These are phyloP conservation scores for Heliocidaris tuberculata DNA, from an alignment of 35 echinoderm and acorn worm species.

Conservation along the genomic window DNA sequence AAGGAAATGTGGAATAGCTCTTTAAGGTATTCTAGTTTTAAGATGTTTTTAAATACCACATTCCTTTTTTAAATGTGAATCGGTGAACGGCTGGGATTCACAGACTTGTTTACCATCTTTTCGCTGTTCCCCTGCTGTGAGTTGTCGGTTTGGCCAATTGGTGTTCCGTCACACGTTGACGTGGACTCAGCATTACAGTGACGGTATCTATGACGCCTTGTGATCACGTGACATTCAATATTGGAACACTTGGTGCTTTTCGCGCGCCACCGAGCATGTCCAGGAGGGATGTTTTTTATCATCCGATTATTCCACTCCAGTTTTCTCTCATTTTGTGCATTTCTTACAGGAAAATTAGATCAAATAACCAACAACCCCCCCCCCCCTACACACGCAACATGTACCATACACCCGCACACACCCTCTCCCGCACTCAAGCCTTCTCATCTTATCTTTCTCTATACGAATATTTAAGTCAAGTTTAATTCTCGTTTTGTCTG, in stretches of 20 bases:
- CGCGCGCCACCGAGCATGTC: neutral
- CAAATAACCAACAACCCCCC: no score
- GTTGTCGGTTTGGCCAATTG: conserved; percentile 32
- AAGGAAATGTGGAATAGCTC: no score
- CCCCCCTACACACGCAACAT: no score
- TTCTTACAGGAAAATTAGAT: no score
- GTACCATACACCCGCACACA: no score
- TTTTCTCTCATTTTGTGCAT: no score
- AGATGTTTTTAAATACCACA: no score
- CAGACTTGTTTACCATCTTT: conserved; percentile 24
- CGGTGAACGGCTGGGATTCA: neutral
- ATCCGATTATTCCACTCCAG: neutral
- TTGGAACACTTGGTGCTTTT: conserved; percentile 7
- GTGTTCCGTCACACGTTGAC: conserved; percentile 37
- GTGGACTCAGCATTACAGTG: neutral
- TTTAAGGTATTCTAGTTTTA: no score
- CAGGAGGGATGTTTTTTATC: neutral
- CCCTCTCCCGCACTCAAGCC: no score
- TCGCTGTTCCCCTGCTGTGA: conserved; percentile 10
- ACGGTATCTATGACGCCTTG: conserved; percentile 36
- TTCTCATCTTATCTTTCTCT: no score
- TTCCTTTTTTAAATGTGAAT: neutral
- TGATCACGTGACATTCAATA: conserved; percentile 19
- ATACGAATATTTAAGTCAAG: no score
- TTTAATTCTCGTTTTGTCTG: no score